Conservation (phyloP, 2,113 vertebrate genomes). For the Antechinus stuartii region DNA sequence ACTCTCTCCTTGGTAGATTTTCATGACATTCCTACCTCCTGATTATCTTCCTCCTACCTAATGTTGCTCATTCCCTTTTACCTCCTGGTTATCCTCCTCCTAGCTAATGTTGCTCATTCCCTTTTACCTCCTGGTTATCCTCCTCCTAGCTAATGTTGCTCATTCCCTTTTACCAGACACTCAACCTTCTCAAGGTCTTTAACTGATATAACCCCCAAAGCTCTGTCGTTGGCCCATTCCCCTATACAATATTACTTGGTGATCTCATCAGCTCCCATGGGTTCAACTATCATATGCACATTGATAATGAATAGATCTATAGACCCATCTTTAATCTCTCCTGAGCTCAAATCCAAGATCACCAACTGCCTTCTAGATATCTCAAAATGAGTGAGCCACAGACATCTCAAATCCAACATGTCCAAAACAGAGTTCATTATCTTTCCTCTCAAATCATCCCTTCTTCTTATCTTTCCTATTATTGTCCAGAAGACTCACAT, state of each 20-base stretch:
- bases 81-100: background rate
- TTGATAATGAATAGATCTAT: background rate
- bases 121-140: background rate
- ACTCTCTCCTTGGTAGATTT: background rate
- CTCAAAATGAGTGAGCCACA: background rate
- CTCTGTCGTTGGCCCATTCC: background rate
- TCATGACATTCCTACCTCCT: background rate
- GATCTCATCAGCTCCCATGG: background rate
- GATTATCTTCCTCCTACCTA: background rate
- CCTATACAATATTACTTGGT: background rate
- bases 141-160: background rate
- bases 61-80: background rate
- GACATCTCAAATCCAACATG: background rate
- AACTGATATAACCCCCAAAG: background rate
- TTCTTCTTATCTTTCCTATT: background rate
- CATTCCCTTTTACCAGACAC: background rate
- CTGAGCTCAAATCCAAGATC: background rate
- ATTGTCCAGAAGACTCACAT: background rate
- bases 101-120: background rate
- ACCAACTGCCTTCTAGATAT: background rate
- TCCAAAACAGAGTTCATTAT: background rate
- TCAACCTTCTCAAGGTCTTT: background rate
- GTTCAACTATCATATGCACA: background rate
- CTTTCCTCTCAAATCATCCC: background rate
- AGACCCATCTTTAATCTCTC: background rate